Conservation (phyloP, 2,113 vertebrate genomes). For the Actinemys pallida region DNA sequence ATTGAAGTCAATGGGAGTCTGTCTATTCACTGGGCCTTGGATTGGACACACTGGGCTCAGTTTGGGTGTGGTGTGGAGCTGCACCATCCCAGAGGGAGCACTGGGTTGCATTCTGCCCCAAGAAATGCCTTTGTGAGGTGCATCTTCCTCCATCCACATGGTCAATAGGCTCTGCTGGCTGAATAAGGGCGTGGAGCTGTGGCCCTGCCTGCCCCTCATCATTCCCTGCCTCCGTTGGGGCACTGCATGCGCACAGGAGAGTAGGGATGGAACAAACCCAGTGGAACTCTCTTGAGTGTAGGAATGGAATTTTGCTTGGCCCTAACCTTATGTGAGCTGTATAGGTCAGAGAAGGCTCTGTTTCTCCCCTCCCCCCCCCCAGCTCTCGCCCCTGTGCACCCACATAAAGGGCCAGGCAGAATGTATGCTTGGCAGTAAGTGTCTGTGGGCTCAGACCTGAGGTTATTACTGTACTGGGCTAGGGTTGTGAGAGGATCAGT, state of each 20-base stretch:
- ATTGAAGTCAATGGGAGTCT: neutral
- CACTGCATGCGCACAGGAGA: neutral
- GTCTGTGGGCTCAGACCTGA: neutral
- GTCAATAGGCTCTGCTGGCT: neutral
- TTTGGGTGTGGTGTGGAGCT: neutral
- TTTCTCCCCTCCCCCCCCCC: neutral
- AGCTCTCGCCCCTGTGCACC: neutral
- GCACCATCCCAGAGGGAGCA: neutral
- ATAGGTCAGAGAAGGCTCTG: neutral
- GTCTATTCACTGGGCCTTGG: neutral
- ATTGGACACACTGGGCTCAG: neutral
- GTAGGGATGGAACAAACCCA: neutral
- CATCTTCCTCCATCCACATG: neutral
- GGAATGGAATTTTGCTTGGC: neutral
- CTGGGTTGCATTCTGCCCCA: accelerated
- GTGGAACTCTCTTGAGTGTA: neutral
- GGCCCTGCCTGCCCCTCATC: neutral
- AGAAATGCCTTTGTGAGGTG: neutral
- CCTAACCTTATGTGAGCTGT: neutral
- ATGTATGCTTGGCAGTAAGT: neutral
- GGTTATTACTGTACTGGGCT: neutral
- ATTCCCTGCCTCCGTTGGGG: neutral
- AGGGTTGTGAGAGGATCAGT: neutral
- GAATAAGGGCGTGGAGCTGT: neutral
- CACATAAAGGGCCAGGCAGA: accelerated